phyloP scores from a whole-genome alignment of 1,140 invertebrate species.

The Drosophila micromelanica region DNA sequence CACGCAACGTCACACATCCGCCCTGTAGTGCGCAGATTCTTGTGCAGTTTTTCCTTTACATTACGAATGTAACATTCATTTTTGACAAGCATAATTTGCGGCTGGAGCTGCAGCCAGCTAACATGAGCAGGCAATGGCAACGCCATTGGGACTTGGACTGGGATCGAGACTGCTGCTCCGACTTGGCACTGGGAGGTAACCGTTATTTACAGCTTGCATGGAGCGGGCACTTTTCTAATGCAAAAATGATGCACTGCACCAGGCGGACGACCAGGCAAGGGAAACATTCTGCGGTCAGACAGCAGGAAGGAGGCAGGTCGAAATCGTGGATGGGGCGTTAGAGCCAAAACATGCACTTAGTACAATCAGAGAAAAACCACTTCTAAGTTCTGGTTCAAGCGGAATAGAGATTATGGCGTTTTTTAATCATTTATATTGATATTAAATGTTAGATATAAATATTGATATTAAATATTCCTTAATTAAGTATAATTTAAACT shows the following conservation, averaged over 20 bases:
- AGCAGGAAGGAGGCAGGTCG: slow-evolving; percentile 20
- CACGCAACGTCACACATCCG: slow-evolving; percentile 9
- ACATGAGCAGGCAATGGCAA: slow-evolving; percentile 5
- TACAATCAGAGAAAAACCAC: too few species aligned
- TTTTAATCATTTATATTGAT: too few species aligned
- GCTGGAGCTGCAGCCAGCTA: slow-evolving; percentile 43
- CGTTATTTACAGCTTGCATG: slow-evolving; percentile 76
- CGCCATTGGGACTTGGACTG: slow-evolving; percentile 33
- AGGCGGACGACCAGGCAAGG: slow-evolving; percentile 44
- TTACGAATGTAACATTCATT: slow-evolving; percentile 80
- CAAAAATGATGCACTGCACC: slow-evolving; percentile 81
- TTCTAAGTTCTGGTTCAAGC: too few species aligned
- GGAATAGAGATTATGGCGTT: too few species aligned
- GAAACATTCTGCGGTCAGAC: slow-evolving; percentile 58
- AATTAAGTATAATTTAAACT: too few species aligned
- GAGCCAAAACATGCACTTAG: slow-evolving; percentile 67
- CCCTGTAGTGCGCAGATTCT: slow-evolving; percentile 13
- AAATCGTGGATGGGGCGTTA: slow-evolving; percentile 35
- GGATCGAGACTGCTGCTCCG: slow-evolving; percentile 22
- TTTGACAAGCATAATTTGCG: slow-evolving; percentile 82
- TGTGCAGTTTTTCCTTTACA: slow-evolving; percentile 44
- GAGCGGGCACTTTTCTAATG: slow-evolving; percentile 74
- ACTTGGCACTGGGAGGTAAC: slow-evolving; percentile 23
- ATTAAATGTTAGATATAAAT: too few species aligned
- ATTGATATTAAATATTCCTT: too few species aligned